Evolutionary conservation across 2,113 vertebrate genomes (phyloP), one percentile per base, ranked within the genome.

Genomic region (Aptenodytes patagonicus): DNA sequence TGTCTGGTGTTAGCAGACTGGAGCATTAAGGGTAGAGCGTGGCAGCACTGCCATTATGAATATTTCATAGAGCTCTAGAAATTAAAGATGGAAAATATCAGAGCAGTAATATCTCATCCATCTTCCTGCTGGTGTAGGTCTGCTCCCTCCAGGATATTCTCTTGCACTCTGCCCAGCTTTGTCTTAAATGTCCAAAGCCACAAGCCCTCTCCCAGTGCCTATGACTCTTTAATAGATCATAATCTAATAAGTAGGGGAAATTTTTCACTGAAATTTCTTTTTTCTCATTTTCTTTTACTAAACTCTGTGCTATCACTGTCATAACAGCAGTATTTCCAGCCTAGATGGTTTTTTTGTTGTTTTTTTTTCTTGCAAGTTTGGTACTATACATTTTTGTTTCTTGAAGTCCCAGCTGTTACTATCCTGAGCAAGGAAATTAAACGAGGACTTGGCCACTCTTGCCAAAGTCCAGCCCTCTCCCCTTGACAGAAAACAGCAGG

Each of bases 1-100:
- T 95, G 72, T 69, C 62, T 77, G 76, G 83, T 5, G 6, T 72
- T 84, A 94, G 87, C 79, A 93, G 94, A 68, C 38, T 47, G 69
- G 36, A 89, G 47, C 77, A 7, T 58, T 95, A 89, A 96, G 64
- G 51, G 47, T 66, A 69, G 62, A 94, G 71, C 21, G 25, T 93
- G 79, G 82, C 81, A 72, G 52, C 68, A 22, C 44, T 87, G 81
- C 64, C 55, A 70, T 38, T 54, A 93, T 86, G 79, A 94, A 95
- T 97, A 87, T 97, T 97, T 97, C 89, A 95, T 89, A 52, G 54
- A 42, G 58, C 47, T 85, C 78, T 91, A 60, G 75, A 90, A 96
- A 85, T 96, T 83, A 89, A 60, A 71, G 57, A 54, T 82, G n/a
- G 76, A 86, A 96, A 95, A 96, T 91, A 95, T 73, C 84, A 88